Evolutionary conservation across 2,113 vertebrate genomes (phyloP).

Genomic region (Oreochromis spilurus): DNA sequence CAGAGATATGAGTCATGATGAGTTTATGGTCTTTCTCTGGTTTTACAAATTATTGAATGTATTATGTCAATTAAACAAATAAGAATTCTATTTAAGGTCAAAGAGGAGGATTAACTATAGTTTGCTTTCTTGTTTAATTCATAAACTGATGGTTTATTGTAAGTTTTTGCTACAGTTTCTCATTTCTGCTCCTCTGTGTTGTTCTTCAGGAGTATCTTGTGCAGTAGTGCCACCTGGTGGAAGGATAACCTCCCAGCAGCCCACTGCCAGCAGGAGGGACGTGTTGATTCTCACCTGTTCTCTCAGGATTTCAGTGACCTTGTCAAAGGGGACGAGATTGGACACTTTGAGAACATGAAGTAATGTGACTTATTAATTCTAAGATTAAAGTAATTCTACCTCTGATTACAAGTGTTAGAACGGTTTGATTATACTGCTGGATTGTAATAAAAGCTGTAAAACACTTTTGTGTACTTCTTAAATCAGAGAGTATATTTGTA

Average conservation of each 20-base stretch:
- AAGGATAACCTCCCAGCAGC: neutral
- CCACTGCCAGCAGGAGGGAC: fast-evolving
- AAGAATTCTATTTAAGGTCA: fast-evolving
- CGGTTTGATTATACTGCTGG: neutral
- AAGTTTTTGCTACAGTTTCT: neutral
- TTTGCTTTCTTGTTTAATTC: fast-evolving
- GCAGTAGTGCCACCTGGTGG: conserved; percentile 60
- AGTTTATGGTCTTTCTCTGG: neutral
- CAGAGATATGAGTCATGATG: neutral
- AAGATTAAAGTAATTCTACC: neutral
- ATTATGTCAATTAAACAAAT: neutral
- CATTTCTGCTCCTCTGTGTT: neutral
- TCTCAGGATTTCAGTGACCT: neutral
- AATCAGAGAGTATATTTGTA: neutral
- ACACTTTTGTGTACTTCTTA: neutral
- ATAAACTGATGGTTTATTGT: neutral
- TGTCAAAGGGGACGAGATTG: neutral
- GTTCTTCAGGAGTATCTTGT: conserved; percentile 74
- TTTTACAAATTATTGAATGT: fast-evolving
- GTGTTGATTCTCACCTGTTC: neutral
- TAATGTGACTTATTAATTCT: neutral
- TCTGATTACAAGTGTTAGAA: neutral
- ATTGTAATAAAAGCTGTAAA: neutral
- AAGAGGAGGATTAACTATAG: neutral
- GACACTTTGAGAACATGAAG: neutral